A percentile compares a stretch with the other conserved stretches of the same genome.
Conservation (phyloP, 2,888 invertebrate species). For the Onchidella celtica region DNA sequence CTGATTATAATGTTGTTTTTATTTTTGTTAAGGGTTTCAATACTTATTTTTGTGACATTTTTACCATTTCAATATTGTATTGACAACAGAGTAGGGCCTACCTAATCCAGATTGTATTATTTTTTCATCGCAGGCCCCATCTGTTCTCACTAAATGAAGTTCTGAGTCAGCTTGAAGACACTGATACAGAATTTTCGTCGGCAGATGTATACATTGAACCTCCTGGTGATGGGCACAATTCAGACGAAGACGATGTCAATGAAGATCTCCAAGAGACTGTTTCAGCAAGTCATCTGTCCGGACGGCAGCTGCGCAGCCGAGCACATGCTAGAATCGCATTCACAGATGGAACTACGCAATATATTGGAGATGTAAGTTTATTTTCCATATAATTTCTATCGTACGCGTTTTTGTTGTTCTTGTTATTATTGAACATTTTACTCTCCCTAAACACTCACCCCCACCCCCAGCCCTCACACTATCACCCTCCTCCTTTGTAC, state of each 20-base stretch:
- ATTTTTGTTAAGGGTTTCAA: too few relatives aligned
- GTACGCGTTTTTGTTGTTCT: too few relatives aligned
- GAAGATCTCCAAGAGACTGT: not conserved
- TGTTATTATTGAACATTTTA: too few relatives aligned
- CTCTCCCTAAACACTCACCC: too few relatives aligned
- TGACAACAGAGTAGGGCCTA: too few relatives aligned
- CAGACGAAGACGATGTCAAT: slow-evolving; percentile 6
- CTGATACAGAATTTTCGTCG: not conserved
- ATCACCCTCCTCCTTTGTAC: too few relatives aligned
- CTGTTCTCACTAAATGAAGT: not conserved
- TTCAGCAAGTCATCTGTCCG: not conserved
- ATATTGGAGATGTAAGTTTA: not conserved
- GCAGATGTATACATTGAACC: not conserved
- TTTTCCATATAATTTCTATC: too few relatives aligned
- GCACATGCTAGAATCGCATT: not conserved
- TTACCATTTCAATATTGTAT: too few relatives aligned
- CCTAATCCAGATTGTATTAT: too few relatives aligned
- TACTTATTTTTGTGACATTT: too few relatives aligned
- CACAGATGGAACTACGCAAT: not conserved
- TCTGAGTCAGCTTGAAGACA: not conserved
- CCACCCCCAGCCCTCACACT: too few relatives aligned
- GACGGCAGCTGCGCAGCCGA: not conserved
- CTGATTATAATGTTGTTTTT: too few relatives aligned
- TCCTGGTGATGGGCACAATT: not conserved
- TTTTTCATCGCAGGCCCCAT: not conserved